phyloP scores from a whole-genome alignment of 2,797 vertebrate genomes.

The Lagorchestes hirsutus region DNA sequence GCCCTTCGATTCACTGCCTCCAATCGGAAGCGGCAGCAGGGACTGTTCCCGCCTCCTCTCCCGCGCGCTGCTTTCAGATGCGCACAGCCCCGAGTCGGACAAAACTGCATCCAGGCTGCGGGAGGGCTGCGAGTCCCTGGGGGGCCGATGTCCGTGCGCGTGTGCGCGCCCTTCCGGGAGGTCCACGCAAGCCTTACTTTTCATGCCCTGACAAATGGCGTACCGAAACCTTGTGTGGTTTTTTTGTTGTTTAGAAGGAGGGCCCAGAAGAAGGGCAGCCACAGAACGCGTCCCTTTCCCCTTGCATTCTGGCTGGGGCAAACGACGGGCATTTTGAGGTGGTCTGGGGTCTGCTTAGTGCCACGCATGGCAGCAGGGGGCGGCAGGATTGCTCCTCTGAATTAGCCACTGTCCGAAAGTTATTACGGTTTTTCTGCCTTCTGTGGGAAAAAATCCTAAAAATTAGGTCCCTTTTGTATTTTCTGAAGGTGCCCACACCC shows the following conservation, averaged over 20 bases:
- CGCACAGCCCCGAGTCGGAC: neutral
- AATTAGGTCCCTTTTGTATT: neutral
- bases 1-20: neutral
- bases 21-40: neutral
- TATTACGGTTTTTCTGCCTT: neutral
- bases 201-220: neutral
- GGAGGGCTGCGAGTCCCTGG: fast-evolving
- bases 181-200: neutral
- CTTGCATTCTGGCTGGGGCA: neutral
- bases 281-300: neutral
- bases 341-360: neutral
- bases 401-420: conserved; percentile 21
- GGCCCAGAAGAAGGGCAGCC: neutral
- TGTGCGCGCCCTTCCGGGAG: no score
- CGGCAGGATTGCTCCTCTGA: neutral
- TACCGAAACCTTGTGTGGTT: neutral
- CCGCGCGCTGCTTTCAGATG: neutral
- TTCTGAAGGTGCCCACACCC: neutral
- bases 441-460: conserved; percentile 21
- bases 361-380: neutral
- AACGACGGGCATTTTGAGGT: neutral
- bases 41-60: neutral
- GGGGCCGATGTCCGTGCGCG: neutral
- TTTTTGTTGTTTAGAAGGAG: neutral
- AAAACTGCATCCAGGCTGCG: no score